A percentile compares a stretch with the other conserved stretches of the same genome.
Evolutionary conservation across 1,140 invertebrate genomes (phyloP).

Genomic region (Argopecten irradians): DNA sequence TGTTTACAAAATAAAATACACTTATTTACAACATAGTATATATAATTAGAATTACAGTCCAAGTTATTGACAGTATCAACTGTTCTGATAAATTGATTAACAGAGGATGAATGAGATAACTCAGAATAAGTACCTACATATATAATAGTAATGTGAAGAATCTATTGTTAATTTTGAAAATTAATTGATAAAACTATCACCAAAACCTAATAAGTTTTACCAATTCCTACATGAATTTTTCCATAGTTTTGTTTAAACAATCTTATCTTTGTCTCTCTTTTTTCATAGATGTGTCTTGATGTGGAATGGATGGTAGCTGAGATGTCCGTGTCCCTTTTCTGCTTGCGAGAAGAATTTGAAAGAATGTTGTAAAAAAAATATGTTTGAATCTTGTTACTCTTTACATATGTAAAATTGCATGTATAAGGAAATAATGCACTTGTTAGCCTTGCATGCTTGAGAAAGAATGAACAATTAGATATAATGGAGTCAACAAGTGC

Average conservation of each 20-base stretch:
- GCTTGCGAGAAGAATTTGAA: slow-evolving; percentile 15
- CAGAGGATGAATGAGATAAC: background rate
- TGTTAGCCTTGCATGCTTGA: slow-evolving; percentile 12
- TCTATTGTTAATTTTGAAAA: too few species aligned
- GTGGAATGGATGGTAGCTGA: slow-evolving; percentile 18
- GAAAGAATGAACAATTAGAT: slow-evolving; percentile 1
- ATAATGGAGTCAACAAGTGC: background rate
- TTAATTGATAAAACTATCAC: too few species aligned
- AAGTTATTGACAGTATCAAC: too few species aligned
- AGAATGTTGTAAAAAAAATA: background rate
- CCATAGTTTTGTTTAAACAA: too few species aligned
- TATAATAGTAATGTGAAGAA: background rate
- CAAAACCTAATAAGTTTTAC: too few species aligned
- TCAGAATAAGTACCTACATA: background rate
- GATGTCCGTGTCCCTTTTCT: background rate
- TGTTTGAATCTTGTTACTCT: background rate
- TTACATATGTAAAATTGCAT: background rate
- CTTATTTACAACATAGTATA: too few species aligned
- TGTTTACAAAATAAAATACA: too few species aligned
- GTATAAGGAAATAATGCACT: background rate
- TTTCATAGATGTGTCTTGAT: slow-evolving; percentile 35
- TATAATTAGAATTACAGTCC: too few species aligned
- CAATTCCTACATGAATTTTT: too few species aligned
- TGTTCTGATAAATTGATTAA: too few species aligned
- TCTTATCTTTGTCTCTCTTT: background rate